Percentiles rank a stretch among this genome's conserved stretches.
These are phyloP conservation scores for Solea solea DNA, from an alignment of 2,113 vertebrate species.

Conservation along the genomic window DNA sequence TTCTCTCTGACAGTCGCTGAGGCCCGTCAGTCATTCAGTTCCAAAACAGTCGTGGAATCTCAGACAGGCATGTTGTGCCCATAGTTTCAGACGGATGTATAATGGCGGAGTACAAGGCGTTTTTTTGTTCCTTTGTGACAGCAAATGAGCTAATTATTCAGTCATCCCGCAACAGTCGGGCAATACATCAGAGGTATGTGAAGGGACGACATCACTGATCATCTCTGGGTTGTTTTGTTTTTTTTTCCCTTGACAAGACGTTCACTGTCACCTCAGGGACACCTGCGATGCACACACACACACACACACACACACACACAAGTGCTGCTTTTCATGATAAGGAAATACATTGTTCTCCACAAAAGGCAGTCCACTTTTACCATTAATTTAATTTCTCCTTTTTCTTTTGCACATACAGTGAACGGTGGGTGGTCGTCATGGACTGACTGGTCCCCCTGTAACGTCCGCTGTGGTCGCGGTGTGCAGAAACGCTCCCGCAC, in stretches of 20 bases:
- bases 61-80: conserved; percentile 37
- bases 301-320: no score
- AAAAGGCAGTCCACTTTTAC: background rate
- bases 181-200: conserved; percentile 29
- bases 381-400: background rate
- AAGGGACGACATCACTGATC: conserved; percentile 35
- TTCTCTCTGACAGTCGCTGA: conserved; percentile 41
- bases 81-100: conserved; percentile 51
- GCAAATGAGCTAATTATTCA: conserved; percentile 55
- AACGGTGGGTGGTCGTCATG: conserved; percentile 96
- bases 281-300: background rate
- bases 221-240: background rate
- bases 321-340: background rate
- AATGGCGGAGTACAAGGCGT: conserved; percentile 17
- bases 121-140: conserved; percentile 35
- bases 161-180: conserved; percentile 39
- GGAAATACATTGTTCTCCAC: background rate
- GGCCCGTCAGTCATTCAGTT: conserved; percentile 58
- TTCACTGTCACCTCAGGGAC: conserved; percentile 9
- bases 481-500: conserved; percentile 93
- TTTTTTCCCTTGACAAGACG: background rate
- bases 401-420: conserved; percentile 73
- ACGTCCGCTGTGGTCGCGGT: conserved; percentile 90
- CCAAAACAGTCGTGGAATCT: conserved; percentile 57
- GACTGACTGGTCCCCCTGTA: conserved; percentile 95